A percentile compares a stretch with the other conserved stretches of the same genome.
phyloP scores from a whole-genome alignment of 2,113 vertebrate species.

The Oncorhynchus clarkii region DNA sequence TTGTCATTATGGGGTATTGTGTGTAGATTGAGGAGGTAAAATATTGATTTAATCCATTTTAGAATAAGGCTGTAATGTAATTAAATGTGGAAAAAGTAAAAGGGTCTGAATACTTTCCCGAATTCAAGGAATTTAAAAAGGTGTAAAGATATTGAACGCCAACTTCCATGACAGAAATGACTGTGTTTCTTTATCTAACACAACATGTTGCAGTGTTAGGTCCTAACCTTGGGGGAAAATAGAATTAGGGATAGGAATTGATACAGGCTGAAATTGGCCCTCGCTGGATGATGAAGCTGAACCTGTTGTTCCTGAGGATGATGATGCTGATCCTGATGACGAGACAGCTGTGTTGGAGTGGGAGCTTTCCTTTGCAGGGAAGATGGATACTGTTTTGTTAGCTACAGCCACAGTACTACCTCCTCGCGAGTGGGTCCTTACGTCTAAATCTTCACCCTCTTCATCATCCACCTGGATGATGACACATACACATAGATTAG shows the following conservation, averaged over 20 bases:
- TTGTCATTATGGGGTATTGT: no score
- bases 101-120: no score
- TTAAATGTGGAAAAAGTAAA: no score
- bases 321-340: background rate
- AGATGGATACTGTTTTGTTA: conserved; percentile 43
- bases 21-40: no score
- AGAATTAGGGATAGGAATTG: conserved; percentile 8
- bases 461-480: conserved; percentile 62
- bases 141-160: background rate
- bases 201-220: background rate
- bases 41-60: no score
- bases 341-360: conserved; percentile 29
- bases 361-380: conserved; percentile 45
- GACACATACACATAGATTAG: conserved; percentile 1
- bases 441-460: conserved; percentile 70
- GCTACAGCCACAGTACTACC: conserved; percentile 39
- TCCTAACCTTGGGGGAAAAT: conserved; percentile 59
- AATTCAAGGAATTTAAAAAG: background rate
- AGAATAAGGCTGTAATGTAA: no score
- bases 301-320: conserved; percentile 36
- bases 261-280: conserved; percentile 25
- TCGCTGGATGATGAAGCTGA: conserved; percentile 41
- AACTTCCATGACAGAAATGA: no score
- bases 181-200: no score
- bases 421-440: conserved; percentile 53